These are phyloP conservation scores for Galeruca laticollis DNA, from an alignment of 2,888 invertebrate genomes.

Conservation along the genomic window DNA sequence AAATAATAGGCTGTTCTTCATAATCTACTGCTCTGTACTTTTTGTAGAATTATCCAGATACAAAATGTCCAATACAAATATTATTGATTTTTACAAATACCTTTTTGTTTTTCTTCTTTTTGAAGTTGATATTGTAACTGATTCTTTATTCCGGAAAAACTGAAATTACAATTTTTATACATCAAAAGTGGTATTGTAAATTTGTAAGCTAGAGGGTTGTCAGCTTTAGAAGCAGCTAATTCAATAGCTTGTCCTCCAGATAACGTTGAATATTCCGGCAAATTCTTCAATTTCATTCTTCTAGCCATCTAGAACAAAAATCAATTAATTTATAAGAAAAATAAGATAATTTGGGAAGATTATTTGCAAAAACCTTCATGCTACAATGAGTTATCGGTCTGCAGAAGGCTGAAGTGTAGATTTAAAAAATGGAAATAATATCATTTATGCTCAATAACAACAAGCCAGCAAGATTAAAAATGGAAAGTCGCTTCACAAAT, in stretches of 20 bases:
- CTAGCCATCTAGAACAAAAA: constrained; percentile 75
- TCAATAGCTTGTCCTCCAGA: constrained; percentile 92
- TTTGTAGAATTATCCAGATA: too few relatives aligned
- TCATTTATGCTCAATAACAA: too few relatives aligned
- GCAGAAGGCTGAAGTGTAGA: too few relatives aligned
- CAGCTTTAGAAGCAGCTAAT: constrained; percentile 77
- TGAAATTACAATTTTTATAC: constrained; percentile 88
- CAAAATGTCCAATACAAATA: background rate
- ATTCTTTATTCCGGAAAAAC: constrained; percentile 87
- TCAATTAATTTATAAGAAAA: background rate
- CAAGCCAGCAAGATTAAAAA: background rate
- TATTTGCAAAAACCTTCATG: too few relatives aligned
- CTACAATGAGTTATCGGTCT: too few relatives aligned
- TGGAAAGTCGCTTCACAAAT: too few relatives aligned
- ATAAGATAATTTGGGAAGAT: background rate
- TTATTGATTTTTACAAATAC: constrained; percentile 51
- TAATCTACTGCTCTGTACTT: too few relatives aligned
- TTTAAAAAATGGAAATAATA: too few relatives aligned
- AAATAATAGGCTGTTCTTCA: too few relatives aligned
- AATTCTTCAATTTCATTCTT: constrained; percentile 83
- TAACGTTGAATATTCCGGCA: constrained; percentile 78
- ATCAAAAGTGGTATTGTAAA: constrained; percentile 76
- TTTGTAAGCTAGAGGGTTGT: constrained; percentile 74
- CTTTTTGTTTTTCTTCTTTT: constrained; percentile 72
- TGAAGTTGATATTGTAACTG: constrained; percentile 70